These are phyloP conservation scores for Corythornis cristatus DNA, from an alignment of 2,113 vertebrate species.

Conservation along the genomic window DNA sequence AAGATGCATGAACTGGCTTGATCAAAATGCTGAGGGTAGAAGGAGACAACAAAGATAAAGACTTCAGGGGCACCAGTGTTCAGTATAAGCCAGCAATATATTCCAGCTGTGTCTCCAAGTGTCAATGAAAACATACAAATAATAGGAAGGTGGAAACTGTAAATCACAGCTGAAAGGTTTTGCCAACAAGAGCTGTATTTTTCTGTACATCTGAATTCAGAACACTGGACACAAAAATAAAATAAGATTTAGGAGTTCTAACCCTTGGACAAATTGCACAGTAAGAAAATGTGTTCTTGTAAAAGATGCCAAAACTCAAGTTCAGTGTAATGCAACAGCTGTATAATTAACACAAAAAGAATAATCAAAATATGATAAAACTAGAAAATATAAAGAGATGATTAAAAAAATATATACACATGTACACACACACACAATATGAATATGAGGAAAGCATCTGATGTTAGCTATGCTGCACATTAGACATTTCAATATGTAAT, in stretches of 20 bases:
- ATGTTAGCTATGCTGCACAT: background rate
- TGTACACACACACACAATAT: background rate
- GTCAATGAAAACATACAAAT: background rate
- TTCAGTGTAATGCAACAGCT: background rate
- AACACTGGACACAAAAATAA: background rate
- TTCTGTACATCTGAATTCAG: background rate
- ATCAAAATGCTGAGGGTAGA: conserved; percentile 19
- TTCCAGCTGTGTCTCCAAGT: background rate
- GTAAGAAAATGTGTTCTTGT: background rate
- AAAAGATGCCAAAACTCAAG: background rate
- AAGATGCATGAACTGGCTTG: background rate
- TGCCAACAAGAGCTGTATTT: background rate
- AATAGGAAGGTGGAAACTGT: background rate
- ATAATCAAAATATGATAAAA: background rate
- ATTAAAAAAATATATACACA: background rate
- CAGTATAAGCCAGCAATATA: background rate
- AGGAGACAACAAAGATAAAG: conserved; percentile 11
- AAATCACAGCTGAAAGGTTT: background rate
- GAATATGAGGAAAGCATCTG: background rate
- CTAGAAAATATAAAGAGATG: background rate
- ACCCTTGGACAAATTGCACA: background rate
- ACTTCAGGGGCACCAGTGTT: background rate
- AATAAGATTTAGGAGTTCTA: background rate
- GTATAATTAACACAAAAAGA: background rate
- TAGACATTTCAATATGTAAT: background rate